Evolutionary conservation across 2,797 vertebrate species (phyloP).

Genomic region (Orientallactaga sibirica): DNA sequence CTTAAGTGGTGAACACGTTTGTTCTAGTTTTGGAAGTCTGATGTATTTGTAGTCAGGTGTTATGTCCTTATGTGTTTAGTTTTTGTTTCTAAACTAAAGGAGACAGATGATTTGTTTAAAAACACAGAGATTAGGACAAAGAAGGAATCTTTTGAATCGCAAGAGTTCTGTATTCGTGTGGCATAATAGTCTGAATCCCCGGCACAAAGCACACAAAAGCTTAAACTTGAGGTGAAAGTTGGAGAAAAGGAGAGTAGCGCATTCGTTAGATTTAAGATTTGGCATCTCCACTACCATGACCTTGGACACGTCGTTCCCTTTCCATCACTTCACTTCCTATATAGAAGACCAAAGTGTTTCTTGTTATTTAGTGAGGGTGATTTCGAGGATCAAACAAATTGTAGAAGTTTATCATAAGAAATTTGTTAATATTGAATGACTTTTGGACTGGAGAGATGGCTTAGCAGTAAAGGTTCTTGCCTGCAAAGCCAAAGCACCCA

Average conservation of each 20-base stretch:
- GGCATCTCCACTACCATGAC: no score
- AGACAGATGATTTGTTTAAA: background rate
- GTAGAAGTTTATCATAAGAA: background rate
- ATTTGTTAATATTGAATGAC: background rate
- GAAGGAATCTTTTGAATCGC: constrained; percentile 41
- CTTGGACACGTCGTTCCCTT: no score
- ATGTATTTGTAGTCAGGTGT: background rate
- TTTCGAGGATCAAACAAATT: constrained; percentile 13
- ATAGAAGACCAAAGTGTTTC: background rate
- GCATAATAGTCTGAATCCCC: background rate
- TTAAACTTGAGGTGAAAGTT: background rate
- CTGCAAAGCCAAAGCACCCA: no score
- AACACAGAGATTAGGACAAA: constrained; percentile 54
- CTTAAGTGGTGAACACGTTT: constrained; percentile 37
- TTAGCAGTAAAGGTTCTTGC: no score
- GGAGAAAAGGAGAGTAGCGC: no score
- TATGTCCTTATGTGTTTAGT: constrained; percentile 47
- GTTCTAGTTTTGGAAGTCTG: constrained; percentile 44
- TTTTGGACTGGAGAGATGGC: background rate
- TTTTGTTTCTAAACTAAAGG: constrained; percentile 57
- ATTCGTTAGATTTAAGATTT: no score
- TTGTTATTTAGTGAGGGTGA: background rate
- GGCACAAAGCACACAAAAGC: background rate
- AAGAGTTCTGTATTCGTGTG: background rate
- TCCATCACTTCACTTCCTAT: no score